Base-by-base conservation (phyloP, 2,113 vertebrate species). In the Scolopax mira region DNA sequence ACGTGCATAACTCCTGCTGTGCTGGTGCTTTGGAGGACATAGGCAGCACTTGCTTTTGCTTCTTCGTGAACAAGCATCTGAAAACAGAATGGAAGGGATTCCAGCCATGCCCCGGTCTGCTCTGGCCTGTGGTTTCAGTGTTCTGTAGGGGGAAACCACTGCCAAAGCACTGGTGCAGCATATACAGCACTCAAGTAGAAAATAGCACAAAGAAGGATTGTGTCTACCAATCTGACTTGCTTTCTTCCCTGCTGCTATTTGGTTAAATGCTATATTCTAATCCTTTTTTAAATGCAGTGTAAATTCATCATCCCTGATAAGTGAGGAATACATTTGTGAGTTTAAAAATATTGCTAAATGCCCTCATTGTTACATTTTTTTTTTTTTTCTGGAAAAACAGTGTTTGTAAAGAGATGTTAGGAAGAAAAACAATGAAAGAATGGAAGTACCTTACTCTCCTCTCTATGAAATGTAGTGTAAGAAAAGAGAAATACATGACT, bases 401-500 rank as follows among this genome's bases (percentile, higher is more conserved):
- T 79, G 18, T 55, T 58, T 93, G 23, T 71, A 69, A 73, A 78
- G 52, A 89, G 25, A 18, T 18, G 4, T 28, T 62, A 28, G 24
- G 28, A 77, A 91, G 44, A 61, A 91, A 79, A 70, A 18, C 10
- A 72, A 8, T 30, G 31, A 41, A 57, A 69, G 69, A 70, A 49
- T 57, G 8, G 3, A 62, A 78, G 2, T 70, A 65, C 35, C 39
- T 78, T 77, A 51, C 35, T 85, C 5, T 9, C 1, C 41, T 62
- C 8, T 60, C 16, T 30, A 54, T 54, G 52, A 58, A 30, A 19
- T 85, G 46, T 67, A 51, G 11, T 51, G 64, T 67, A 88, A 86
- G 42, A 41, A 77, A 66, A 37, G 49, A 88, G 33, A 74, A 91
- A 70, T 88, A 79, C 23, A 39, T 89, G 49, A 90, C 33, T 89